Evolutionary conservation across 2,113 vertebrate genomes (phyloP).

Genomic region (Lontra canadensis): DNA sequence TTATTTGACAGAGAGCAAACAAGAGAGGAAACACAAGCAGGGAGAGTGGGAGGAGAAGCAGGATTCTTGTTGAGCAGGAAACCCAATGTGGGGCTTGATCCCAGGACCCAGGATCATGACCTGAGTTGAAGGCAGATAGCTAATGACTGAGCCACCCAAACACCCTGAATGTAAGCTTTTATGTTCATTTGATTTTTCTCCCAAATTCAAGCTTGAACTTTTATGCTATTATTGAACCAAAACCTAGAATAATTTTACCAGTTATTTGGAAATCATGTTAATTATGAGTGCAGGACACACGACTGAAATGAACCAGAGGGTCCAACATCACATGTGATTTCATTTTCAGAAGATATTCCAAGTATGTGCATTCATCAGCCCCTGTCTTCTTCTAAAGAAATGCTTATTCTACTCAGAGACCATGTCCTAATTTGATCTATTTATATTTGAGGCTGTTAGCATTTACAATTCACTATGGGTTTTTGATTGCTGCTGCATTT

Average conservation of each 20-base stretch:
- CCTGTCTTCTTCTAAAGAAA: background rate
- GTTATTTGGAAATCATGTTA: background rate
- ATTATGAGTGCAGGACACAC: background rate
- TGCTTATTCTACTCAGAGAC: background rate
- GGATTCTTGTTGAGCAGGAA: too few relatives aligned
- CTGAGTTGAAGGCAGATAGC: too few relatives aligned
- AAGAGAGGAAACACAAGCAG: too few relatives aligned
- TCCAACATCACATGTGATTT: background rate
- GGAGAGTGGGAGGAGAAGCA: too few relatives aligned
- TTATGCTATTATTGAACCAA: background rate
- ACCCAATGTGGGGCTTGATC: too few relatives aligned
- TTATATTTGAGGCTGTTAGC: background rate
- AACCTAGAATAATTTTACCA: background rate
- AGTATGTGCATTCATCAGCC: background rate
- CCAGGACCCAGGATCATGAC: too few relatives aligned
- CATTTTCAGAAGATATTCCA: background rate
- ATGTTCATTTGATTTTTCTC: slow-evolving; percentile 32
- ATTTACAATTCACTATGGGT: background rate
- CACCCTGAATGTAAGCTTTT: background rate
- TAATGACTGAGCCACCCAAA: too few relatives aligned
- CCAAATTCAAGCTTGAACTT: background rate
- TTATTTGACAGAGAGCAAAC: too few relatives aligned
- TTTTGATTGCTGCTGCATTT: background rate
- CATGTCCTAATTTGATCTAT: background rate
- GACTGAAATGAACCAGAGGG: background rate